Base-by-base conservation (phyloP, 2,113 vertebrate genomes). In the Glaucidium brasilianum region DNA sequence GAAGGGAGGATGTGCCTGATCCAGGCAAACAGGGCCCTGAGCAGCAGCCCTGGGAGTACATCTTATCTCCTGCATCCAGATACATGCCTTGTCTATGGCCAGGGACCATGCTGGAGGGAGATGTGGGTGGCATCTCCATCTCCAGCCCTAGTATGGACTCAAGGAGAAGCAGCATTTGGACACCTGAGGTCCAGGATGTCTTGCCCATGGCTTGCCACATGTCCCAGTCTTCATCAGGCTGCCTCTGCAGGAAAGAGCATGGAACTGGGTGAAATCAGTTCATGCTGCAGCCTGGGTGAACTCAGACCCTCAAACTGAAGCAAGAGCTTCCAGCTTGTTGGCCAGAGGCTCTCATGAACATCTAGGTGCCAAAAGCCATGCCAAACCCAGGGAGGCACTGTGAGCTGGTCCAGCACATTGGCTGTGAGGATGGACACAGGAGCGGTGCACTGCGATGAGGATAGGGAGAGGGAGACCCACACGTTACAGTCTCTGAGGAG, bases 191-290 rank as follows among this genome's bases (percentile, higher is more conserved):
- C 39, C 56, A n/a, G 47, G 13, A 32, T 85, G 53, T 14, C 23
- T 18, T 25, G 7, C 22, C 21, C 0, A 6, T 4, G 0, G 0
- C 8, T 27, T 35, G 7, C 15, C n/a, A 3, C 1, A 0, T 1
- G 3, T 20, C 7, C 32, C 58, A 9, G 45, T 35, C 19, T 47
- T 60, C 12, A 35, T 47, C 16, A 27, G 37, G 47, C 27, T 39
- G n/a, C 14, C 32, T 45, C 4, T 10, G 73, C 16, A n/a, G 34
- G 8, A 43, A 43, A 15, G 0, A 6, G 6, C 6, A 2, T 59
- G 27, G 20, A 27, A 30, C 15, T 32, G 35, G 12, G 17, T 45
- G 72, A 55, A 58, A 76, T 21, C n/a, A 6, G 17, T 17, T 8
- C 23, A 0, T 34, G 49, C 29, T 88, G 59, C 17, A 52, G 0